phyloP scores from a whole-genome alignment of 2,797 vertebrate genomes.

The Hippocampus kuda region DNA sequence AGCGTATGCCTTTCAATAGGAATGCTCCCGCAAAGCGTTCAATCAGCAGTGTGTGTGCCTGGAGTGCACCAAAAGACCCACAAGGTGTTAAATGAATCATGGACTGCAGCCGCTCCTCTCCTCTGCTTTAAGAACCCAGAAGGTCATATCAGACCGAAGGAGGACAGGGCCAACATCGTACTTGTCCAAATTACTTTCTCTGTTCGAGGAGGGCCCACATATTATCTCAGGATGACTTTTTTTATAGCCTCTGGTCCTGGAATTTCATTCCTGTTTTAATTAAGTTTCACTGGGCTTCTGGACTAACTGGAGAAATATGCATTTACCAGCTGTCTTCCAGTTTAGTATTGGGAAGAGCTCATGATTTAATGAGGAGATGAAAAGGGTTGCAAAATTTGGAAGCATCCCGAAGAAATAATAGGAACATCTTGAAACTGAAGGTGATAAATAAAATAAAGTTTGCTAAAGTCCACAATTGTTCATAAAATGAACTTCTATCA shows the following conservation, averaged over 20 bases:
- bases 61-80: conserved; percentile 45
- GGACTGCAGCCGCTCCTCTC: conserved; percentile 57
- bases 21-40: conserved; percentile 58
- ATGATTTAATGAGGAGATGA: background rate
- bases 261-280: conserved; percentile 41
- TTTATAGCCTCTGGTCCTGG: conserved; percentile 29
- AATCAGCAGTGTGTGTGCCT: conserved; percentile 55
- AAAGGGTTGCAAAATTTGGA: background rate
- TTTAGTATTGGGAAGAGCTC: background rate
- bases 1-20: conserved; percentile 61
- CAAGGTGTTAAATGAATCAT: conserved; percentile 68
- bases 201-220: conserved; percentile 44
- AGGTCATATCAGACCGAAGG: conserved; percentile 61
- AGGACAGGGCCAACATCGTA: conserved; percentile 58
- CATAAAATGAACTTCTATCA: background rate
- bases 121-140: conserved; percentile 45
- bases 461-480: background rate
- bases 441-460: background rate
- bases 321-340: conserved; percentile 3
- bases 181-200: conserved; percentile 53
- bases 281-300: conserved; percentile 34
- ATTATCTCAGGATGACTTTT: conserved; percentile 47
- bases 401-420: background rate
- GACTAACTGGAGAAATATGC: conserved; percentile 1
- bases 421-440: background rate